These are phyloP conservation scores for Strigamia crassipes DNA, from an alignment of 2,888 invertebrate genomes.

Conservation along the genomic window DNA sequence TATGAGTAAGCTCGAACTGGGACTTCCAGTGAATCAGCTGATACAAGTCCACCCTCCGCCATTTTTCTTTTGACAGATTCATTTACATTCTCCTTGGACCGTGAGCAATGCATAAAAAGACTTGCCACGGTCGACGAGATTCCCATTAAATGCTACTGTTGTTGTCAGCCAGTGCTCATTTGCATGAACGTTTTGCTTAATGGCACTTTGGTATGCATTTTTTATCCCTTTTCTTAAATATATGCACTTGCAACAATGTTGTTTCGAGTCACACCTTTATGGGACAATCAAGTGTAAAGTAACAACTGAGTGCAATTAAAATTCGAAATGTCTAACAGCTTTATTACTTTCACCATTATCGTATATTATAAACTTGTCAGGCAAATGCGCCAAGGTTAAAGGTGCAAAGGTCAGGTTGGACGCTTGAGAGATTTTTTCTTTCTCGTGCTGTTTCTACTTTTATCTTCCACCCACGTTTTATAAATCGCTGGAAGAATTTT, in stretches of 20 bases:
- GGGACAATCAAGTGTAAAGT: not conserved
- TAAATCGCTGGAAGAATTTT: not conserved
- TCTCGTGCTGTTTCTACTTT: not conserved
- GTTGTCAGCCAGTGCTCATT: not conserved
- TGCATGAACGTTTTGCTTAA: not conserved
- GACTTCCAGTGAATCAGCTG: constrained; percentile 3
- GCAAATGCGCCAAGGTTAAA: constrained; percentile 25
- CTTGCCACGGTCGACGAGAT: constrained; percentile 33
- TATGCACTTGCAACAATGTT: not conserved
- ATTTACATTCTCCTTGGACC: constrained; percentile 28
- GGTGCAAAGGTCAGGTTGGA: constrained; percentile 20
- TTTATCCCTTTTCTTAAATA: not conserved
- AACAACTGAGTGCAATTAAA: constrained; percentile 26
- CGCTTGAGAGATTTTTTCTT: not conserved
- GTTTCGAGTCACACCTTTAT: not conserved
- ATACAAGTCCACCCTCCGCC: not conserved
- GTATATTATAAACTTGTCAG: constrained; percentile 19
- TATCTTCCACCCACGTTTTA: not conserved
- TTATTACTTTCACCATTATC: constrained; percentile 25
- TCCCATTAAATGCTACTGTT: not conserved
- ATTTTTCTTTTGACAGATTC: constrained; percentile 30
- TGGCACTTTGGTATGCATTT: not conserved
- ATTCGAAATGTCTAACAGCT: not conserved
- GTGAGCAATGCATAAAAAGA: constrained; percentile 18
- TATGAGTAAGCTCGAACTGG: constrained; percentile 30